Percentiles rank a stretch among this genome's conserved stretches.
Evolutionary conservation across 2,797 vertebrate species (phyloP).

Genomic region (Coranthus polyacanthus): DNA sequence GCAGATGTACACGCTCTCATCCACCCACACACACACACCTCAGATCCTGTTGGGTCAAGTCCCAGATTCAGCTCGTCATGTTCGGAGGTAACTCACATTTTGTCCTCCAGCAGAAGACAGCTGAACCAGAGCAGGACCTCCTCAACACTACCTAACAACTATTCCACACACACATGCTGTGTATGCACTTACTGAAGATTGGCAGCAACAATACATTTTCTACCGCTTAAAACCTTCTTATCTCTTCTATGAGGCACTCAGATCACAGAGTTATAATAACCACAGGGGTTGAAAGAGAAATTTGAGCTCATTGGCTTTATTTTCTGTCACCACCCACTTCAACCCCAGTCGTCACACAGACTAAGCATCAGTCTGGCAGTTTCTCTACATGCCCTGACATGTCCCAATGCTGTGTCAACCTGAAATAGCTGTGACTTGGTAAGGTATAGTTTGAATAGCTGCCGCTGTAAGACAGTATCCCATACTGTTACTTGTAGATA

Average conservation of each 20-base stretch:
- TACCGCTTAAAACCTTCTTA: neutral
- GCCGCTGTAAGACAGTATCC: constrained; percentile 2
- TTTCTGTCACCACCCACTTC: constrained; percentile 25
- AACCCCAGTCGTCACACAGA: constrained; percentile 25
- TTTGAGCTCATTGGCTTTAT: constrained; percentile 31
- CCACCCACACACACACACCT: constrained; percentile 18
- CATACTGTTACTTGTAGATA: constrained; percentile 3
- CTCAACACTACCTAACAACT: too few species aligned
- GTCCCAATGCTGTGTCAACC: constrained; percentile 43
- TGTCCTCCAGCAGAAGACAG: too few species aligned
- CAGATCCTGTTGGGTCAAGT: constrained; percentile 17
- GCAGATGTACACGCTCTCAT: constrained; percentile 11
- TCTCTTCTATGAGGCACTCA: neutral
- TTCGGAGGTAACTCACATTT: constrained; percentile 34
- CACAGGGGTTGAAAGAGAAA: constrained; percentile 44
- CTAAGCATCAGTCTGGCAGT: constrained; percentile 15
- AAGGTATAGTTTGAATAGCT: neutral
- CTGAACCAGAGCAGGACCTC: too few species aligned
- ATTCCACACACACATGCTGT: neutral
- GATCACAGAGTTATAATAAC: neutral
- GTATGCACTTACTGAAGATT: neutral
- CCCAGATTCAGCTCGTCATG: constrained; percentile 52
- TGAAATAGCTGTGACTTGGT: constrained; percentile 22
- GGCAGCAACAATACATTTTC: neutral
- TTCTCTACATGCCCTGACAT: constrained; percentile 59